Conservation (phyloP, 1,140 invertebrate species). For the Parapsyche elsis region DNA sequence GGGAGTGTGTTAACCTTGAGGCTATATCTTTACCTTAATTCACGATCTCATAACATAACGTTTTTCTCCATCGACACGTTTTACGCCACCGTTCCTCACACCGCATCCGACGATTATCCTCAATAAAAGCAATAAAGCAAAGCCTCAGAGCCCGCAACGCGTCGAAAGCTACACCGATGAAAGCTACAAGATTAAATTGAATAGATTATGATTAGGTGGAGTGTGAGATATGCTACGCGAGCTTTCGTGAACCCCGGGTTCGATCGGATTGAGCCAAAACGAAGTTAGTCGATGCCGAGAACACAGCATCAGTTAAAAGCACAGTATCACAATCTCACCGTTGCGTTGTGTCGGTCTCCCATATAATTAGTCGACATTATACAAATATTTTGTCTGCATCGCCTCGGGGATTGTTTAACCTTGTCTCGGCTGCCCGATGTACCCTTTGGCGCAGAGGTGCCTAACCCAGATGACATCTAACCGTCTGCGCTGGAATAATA, state of each 20-base stretch:
- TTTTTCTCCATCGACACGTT: neutral
- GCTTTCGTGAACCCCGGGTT: too few relatives aligned
- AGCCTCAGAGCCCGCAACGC: neutral
- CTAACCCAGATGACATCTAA: slow-evolving; percentile 28
- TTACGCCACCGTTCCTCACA: too few relatives aligned
- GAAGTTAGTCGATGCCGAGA: too few relatives aligned
- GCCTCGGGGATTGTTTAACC: slow-evolving; percentile 50
- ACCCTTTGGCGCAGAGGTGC: slow-evolving; percentile 16
- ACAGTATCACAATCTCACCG: slow-evolving; percentile 40
- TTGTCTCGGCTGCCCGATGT: slow-evolving; percentile 40
- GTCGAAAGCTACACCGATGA: too few relatives aligned
- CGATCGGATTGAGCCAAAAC: too few relatives aligned
- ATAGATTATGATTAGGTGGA: too few relatives aligned
- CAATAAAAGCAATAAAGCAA: slow-evolving; percentile 18
- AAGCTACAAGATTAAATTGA: too few relatives aligned
- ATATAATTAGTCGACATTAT: slow-evolving; percentile 52
- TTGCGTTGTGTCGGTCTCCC: slow-evolving; percentile 38
- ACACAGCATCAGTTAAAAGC: neutral
- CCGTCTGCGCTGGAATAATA: slow-evolving; percentile 10
- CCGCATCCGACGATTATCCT: neutral
- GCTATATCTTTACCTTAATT: neutral
- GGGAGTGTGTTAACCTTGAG: neutral
- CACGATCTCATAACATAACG: slow-evolving; percentile 13
- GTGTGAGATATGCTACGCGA: too few relatives aligned
- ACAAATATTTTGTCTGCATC: slow-evolving; percentile 52